A percentile compares a stretch with the other conserved stretches of the same genome.
phyloP scores from a whole-genome alignment of 2,113 vertebrate genomes.

The Climacteris rufus region DNA sequence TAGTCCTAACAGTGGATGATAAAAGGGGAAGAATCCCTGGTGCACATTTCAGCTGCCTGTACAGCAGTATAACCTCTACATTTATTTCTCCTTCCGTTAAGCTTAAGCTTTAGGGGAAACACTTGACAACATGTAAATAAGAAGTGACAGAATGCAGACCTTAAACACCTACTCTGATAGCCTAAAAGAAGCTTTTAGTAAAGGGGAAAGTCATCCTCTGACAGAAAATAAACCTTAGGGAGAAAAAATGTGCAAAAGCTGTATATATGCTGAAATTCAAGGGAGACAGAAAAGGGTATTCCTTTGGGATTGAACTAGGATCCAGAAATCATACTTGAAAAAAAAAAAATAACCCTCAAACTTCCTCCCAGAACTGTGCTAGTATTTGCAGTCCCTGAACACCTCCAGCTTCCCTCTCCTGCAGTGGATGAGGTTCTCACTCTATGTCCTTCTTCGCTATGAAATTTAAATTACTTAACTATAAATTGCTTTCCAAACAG shows the following conservation, averaged over 20 bases:
- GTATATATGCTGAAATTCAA: not conserved
- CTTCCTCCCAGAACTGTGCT: not conserved
- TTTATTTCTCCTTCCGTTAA: not conserved
- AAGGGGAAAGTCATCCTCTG: not conserved
- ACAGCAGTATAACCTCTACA: not conserved
- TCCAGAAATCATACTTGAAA: not conserved
- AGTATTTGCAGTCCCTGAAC: not conserved
- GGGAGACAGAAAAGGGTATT: not conserved
- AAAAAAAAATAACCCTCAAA: not conserved
- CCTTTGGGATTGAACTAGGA: not conserved
- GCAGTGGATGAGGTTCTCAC: not conserved
- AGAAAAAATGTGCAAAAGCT: not conserved
- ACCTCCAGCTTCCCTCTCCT: not conserved
- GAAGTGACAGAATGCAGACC: not conserved
- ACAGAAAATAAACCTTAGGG: not conserved
- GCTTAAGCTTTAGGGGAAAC: not conserved
- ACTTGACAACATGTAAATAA: not conserved
- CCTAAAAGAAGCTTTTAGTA: not conserved
- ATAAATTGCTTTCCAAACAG: slow-evolving; percentile 35
- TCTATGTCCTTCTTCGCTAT: not conserved
- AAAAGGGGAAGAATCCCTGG: not conserved
- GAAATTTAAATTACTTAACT: slow-evolving; percentile 49
- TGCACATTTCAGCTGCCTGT: not conserved
- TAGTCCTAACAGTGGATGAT: not conserved
- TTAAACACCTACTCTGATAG: not conserved